Evolutionary conservation across 2,797 vertebrate genomes (phyloP).

Genomic region (Eurystomus glaucurus): DNA sequence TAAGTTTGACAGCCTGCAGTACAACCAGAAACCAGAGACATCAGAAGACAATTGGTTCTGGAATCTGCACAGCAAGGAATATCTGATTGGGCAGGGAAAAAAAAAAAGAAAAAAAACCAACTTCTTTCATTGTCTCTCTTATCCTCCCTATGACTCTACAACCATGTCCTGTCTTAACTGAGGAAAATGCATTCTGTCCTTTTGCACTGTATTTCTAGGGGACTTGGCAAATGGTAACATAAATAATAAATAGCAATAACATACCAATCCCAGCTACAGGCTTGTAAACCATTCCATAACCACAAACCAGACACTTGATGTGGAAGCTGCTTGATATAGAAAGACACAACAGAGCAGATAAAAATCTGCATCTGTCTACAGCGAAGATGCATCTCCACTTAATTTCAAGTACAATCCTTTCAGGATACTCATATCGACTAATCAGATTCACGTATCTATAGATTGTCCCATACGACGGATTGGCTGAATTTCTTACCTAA

Average conservation of each 20-base stretch:
- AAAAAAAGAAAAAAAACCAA: background rate
- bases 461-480: background rate
- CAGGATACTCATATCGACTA: background rate
- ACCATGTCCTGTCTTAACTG: background rate
- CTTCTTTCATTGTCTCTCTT: background rate
- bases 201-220: background rate
- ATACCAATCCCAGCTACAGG: background rate
- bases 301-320: background rate
- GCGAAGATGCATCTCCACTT: background rate
- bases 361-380: constrained; percentile 23
- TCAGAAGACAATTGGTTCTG: background rate
- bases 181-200: background rate
- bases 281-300: background rate
- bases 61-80: background rate
- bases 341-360: background rate
- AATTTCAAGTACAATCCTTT: background rate
- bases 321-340: background rate
- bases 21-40: background rate
- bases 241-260: background rate
- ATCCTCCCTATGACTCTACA: background rate
- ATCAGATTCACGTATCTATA: background rate
- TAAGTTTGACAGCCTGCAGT: background rate
- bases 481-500: background rate
- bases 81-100: background rate
- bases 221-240: background rate